Conservation (phyloP, 2,113 vertebrate species). For the Jaculus jaculus region DNA sequence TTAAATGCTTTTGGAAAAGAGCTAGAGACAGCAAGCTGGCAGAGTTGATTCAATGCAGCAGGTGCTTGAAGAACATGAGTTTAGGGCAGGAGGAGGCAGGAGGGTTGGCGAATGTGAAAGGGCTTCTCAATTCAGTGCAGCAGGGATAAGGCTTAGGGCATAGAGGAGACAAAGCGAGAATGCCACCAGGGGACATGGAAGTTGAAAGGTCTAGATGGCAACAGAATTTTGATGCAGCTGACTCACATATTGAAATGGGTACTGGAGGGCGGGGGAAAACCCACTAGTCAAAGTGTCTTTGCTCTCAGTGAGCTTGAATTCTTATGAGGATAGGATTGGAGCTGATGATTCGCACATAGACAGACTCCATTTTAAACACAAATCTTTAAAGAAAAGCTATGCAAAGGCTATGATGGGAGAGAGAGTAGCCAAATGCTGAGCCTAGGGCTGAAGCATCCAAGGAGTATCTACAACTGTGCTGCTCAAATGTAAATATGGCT, state of each 20-base stretch:
- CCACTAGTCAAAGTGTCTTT: neutral
- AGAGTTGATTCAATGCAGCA: neutral
- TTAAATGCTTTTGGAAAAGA: neutral
- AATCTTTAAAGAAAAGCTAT: neutral
- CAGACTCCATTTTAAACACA: neutral
- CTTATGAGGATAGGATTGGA: neutral
- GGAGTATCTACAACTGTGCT: neutral
- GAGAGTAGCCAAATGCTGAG: neutral
- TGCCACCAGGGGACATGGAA: neutral
- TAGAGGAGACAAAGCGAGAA: neutral
- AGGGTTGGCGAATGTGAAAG: neutral
- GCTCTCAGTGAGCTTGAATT: neutral
- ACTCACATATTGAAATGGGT: neutral
- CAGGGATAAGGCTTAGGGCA: neutral
- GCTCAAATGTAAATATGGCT: neutral
- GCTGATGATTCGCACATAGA: neutral
- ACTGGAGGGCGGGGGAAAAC: neutral
- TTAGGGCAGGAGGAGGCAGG: too few relatives aligned
- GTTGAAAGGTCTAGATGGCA: neutral
- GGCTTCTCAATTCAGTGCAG: rapidly evolving
- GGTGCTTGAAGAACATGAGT: neutral
- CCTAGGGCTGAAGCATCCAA: neutral
- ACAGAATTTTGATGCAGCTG: neutral
- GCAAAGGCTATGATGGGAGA: neutral
- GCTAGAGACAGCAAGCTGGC: neutral